These are phyloP conservation scores for Sarcophaga caerulescens DNA, from an alignment of 2,888 invertebrate species.

Conservation along the genomic window DNA sequence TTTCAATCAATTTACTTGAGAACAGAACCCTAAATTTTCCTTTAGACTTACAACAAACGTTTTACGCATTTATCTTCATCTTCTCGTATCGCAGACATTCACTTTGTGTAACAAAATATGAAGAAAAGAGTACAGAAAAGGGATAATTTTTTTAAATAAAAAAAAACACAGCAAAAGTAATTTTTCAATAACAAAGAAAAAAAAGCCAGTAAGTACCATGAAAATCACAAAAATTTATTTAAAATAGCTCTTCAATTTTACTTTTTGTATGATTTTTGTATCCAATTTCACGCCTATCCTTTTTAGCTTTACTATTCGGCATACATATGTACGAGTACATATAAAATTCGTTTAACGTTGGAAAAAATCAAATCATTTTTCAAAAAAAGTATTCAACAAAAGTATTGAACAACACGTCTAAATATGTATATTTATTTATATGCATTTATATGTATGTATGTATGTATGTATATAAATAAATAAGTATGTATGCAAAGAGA, in stretches of 20 bases:
- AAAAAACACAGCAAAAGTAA: conserved; percentile 7
- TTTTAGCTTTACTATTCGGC: not conserved
- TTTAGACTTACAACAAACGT: not conserved
- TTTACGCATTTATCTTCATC: conserved; percentile 58
- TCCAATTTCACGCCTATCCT: conserved; percentile 58
- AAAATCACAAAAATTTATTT: conserved; percentile 41
- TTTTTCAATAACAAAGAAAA: too few relatives aligned
- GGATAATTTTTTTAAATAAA: conserved; percentile 35
- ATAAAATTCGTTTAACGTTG: conserved; percentile 19
- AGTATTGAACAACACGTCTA: conserved; percentile 48
- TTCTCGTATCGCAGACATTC: too few relatives aligned
- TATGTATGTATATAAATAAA: too few relatives aligned
- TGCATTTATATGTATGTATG: too few relatives aligned
- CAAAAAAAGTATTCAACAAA: conserved; percentile 16
- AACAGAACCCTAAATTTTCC: not conserved
- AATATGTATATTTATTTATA: conserved; percentile 24
- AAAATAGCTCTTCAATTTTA: not conserved
- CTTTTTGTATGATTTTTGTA: conserved; percentile 1
- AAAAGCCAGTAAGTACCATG: conserved; percentile 25
- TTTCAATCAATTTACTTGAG: conserved; percentile 59
- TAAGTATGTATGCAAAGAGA: not conserved
- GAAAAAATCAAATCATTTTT: conserved; percentile 42
- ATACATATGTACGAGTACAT: not conserved
- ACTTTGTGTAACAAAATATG: too few relatives aligned
- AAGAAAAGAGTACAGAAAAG: conserved; percentile 13